A percentile compares a stretch with the other conserved stretches of the same genome.
These are phyloP conservation scores for Galeopsomyia nigrocyanea DNA, from an alignment of 2,888 invertebrate species.

Conservation along the genomic window DNA sequence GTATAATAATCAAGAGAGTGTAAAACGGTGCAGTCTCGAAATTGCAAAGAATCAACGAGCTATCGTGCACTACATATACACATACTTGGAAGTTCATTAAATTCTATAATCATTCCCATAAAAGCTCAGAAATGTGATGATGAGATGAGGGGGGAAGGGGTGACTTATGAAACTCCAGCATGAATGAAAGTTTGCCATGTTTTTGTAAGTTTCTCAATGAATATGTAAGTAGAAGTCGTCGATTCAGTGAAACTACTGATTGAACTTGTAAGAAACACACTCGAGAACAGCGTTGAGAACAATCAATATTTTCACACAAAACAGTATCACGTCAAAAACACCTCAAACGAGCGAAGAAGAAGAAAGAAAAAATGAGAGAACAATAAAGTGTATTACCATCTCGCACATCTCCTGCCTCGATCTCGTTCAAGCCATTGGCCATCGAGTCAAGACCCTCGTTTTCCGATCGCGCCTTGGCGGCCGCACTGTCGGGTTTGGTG, in stretches of 20 bases:
- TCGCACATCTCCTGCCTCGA: slow-evolving; percentile 93
- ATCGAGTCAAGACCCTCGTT: slow-evolving; percentile 91
- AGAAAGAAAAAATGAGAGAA: too few species aligned
- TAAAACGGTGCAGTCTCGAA: slow-evolving; percentile 27
- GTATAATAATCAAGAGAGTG: not conserved
- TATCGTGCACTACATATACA: slow-evolving; percentile 32
- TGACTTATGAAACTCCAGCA: too few species aligned
- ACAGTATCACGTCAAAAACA: not conserved
- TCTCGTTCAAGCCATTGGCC: slow-evolving; percentile 87
- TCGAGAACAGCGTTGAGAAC: not conserved
- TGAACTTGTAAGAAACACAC: not conserved
- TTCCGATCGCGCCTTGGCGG: slow-evolving; percentile 85
- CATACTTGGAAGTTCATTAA: slow-evolving; percentile 1
- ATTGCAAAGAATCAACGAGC: slow-evolving; percentile 19
- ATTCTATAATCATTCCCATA: slow-evolving; percentile 1
- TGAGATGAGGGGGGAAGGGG: too few species aligned
- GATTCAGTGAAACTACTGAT: slow-evolving; percentile 1
- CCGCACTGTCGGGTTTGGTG: slow-evolving; percentile 72
- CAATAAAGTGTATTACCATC: slow-evolving; percentile 76
- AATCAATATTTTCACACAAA: not conserved
- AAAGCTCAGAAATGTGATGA: slow-evolving; percentile 2
- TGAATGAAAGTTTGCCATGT: too few species aligned
- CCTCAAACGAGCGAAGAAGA: not conserved
- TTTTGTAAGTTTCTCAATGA: too few species aligned
- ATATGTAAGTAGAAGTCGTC: too few species aligned